A percentile compares a stretch with the other conserved stretches of the same genome.
Evolutionary conservation across 2,888 invertebrate genomes (phyloP).

Genomic region (Caenorhabditis doughertyi): DNA sequence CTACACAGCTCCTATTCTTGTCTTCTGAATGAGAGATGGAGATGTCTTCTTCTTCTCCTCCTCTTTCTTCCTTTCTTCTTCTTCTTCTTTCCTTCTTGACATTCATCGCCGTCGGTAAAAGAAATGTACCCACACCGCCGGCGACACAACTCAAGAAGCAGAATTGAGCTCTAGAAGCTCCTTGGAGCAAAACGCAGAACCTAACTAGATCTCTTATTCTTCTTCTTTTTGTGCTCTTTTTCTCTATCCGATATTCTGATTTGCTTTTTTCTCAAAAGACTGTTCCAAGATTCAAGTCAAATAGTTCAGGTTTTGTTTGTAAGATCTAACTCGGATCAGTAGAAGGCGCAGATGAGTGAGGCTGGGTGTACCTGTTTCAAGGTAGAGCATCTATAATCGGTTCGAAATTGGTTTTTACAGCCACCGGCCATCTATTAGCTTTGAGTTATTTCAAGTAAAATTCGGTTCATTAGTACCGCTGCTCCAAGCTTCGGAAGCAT

Average conservation of each 20-base stretch:
- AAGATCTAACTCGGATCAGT: too few relatives aligned
- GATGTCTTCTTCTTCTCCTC: conserved; percentile 38
- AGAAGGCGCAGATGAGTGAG: too few relatives aligned
- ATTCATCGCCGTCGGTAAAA: conserved; percentile 53
- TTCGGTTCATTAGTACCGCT: too few relatives aligned
- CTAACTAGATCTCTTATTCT: conserved; percentile 55
- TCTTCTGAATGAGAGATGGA: conserved; percentile 39
- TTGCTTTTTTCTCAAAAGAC: conserved; percentile 28
- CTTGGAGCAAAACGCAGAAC: conserved; percentile 39
- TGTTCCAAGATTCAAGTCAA: not conserved
- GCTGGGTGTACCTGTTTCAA: too few relatives aligned
- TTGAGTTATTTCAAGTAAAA: too few relatives aligned
- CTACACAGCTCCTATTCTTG: conserved; percentile 50
- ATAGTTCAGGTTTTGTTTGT: too few relatives aligned
- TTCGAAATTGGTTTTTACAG: too few relatives aligned
- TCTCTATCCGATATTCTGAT: conserved; percentile 17
- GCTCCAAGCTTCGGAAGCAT: too few relatives aligned
- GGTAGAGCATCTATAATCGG: too few relatives aligned
- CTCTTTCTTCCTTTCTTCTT: conserved; percentile 20
- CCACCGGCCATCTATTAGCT: too few relatives aligned
- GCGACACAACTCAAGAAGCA: conserved; percentile 47
- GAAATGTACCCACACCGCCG: conserved; percentile 59
- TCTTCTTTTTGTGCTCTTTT: conserved; percentile 27
- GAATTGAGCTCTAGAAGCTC: conserved; percentile 34
- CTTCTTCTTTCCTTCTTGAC: conserved; percentile 41